A percentile compares a stretch with the other conserved stretches of the same genome.
Conservation (phyloP, 2,113 vertebrate species). For the Cardinalis cardinalis region DNA sequence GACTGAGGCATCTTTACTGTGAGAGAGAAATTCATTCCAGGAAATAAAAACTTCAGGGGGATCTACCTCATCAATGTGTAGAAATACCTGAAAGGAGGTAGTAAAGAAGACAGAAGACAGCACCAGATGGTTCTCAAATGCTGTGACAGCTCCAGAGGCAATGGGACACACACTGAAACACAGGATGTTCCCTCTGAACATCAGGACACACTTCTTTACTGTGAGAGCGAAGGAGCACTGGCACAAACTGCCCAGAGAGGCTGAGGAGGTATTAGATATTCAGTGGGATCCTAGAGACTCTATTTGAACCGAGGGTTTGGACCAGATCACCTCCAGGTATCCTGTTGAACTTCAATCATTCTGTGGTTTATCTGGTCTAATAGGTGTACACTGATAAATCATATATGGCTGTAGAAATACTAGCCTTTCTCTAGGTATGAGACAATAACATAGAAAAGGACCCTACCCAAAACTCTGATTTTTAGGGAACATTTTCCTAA, state of each 20-base stretch:
- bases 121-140: fast-evolving
- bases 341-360: not conserved
- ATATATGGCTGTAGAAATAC: not conserved
- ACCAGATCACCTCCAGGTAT: not conserved
- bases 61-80: not conserved
- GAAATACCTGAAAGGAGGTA: not conserved
- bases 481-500: not conserved
- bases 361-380: not conserved
- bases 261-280: not conserved
- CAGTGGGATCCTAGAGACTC: no score
- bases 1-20: not conserved
- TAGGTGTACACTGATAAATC: not conserved
- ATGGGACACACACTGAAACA: not conserved
- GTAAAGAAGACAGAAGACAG: not conserved
- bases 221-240: not conserved
- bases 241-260: not conserved
- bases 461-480: not conserved
- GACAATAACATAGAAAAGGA: not conserved
- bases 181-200: not conserved
- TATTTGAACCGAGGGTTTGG: fast-evolving
- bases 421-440: not conserved
- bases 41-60: not conserved
- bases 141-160: not conserved
- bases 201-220: not conserved
- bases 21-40: not conserved